A percentile compares a stretch with the other conserved stretches of the same genome.
These are phyloP conservation scores for Nomada goodeniana DNA, from an alignment of 2,888 invertebrate species.

Conservation along the genomic window DNA sequence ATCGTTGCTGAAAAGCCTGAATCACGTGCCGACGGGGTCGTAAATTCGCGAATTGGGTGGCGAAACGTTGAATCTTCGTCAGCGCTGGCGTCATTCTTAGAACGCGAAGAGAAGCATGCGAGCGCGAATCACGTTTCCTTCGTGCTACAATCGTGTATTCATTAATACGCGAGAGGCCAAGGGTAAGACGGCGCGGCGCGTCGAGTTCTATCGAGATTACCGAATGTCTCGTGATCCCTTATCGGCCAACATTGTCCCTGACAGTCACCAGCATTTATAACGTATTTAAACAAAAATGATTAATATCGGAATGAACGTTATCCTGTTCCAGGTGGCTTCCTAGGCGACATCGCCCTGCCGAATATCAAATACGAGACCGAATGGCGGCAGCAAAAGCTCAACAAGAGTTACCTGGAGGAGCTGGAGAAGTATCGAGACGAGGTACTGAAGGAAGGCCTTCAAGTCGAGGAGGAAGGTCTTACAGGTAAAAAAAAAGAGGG, in stretches of 20 bases:
- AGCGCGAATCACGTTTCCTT: neutral
- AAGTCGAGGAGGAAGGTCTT: constrained; percentile 93
- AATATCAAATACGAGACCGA: constrained; percentile 86
- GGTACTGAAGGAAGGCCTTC: constrained; percentile 91
- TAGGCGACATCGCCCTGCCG: constrained; percentile 94
- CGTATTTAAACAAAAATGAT: too few relatives aligned
- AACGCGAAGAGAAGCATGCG: neutral
- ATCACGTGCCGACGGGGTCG: constrained; percentile 20
- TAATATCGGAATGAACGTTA: too few relatives aligned
- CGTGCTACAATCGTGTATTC: too few relatives aligned
- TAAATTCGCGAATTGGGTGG: constrained; percentile 9
- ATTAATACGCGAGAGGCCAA: too few relatives aligned
- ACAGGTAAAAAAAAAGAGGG: constrained; percentile 85
- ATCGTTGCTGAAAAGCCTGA: constrained; percentile 33
- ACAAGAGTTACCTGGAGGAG: constrained; percentile 90
- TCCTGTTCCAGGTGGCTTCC: constrained; percentile 89
- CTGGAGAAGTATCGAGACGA: constrained; percentile 93
- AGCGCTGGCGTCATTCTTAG: neutral
- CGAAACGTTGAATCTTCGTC: constrained; percentile 29
- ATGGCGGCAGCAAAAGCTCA: constrained; percentile 86
- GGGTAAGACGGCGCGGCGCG: too few relatives aligned
- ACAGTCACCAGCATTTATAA: too few relatives aligned
- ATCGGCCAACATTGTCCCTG: too few relatives aligned
- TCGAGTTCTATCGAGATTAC: too few relatives aligned
- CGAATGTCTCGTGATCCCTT: too few relatives aligned